These are phyloP conservation scores for Eupithecia centaureata DNA, from an alignment of 2,888 invertebrate genomes.

Conservation along the genomic window DNA sequence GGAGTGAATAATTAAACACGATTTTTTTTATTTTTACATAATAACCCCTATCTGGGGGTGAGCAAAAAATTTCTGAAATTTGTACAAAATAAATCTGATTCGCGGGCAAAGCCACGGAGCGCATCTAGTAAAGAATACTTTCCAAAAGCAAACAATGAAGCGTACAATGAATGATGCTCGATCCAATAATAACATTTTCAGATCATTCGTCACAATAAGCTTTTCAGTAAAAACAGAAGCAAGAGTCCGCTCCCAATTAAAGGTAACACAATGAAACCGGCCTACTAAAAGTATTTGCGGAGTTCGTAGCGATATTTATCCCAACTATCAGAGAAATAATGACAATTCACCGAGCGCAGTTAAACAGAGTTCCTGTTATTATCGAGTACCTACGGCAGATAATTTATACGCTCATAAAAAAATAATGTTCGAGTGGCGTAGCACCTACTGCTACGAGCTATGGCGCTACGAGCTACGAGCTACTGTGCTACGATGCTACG, in stretches of 20 bases:
- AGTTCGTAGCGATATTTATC: neutral
- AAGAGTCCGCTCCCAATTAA: neutral
- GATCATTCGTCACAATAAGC: neutral
- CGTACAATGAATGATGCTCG: neutral
- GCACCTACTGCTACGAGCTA: constrained; percentile 14
- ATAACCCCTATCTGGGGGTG: too few relatives aligned
- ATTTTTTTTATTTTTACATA: too few relatives aligned
- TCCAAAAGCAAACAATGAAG: neutral
- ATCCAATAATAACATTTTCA: neutral
- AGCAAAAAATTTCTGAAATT: too few relatives aligned
- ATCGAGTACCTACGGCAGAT: constrained; percentile 33
- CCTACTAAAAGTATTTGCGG: neutral
- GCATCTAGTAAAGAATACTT: too few relatives aligned
- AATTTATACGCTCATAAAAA: constrained; percentile 44
- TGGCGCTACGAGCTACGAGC: constrained; percentile 9
- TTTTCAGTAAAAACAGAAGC: neutral
- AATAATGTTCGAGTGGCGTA: constrained; percentile 34
- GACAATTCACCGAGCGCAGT: constrained; percentile 43
- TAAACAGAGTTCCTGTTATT: constrained; percentile 43
- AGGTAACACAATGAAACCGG: neutral
- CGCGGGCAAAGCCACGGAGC: too few relatives aligned
- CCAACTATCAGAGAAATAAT: constrained; percentile 25
- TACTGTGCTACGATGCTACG: constrained; percentile 9
- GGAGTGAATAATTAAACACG: too few relatives aligned
- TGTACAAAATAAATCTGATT: too few relatives aligned